Conservation (phyloP, 2,113 vertebrate genomes). For the Lepus timidus region DNA sequence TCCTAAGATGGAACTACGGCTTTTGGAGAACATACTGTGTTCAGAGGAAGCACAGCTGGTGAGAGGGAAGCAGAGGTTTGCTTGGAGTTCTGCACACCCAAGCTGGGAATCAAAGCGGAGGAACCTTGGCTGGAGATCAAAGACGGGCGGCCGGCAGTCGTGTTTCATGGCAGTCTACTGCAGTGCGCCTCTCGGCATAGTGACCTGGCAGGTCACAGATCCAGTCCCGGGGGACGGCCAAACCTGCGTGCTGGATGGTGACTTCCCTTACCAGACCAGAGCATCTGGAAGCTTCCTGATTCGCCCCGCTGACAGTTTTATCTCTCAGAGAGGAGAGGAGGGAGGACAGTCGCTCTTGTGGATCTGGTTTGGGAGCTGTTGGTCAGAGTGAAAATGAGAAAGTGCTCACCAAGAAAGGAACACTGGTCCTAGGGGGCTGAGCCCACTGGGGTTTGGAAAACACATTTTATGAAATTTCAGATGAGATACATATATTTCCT, state of each 20-base stretch:
- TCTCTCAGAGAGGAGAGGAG: background rate
- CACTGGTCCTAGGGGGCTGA: background rate
- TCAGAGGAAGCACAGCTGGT: slow-evolving; percentile 20
- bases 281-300: slow-evolving; percentile 22
- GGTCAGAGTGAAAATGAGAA: background rate
- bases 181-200: background rate
- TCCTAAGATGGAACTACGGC: background rate
- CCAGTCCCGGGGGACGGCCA: slow-evolving; percentile 51
- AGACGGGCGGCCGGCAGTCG: slow-evolving; percentile 32
- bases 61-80: slow-evolving; percentile 16
- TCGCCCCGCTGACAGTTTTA: background rate
- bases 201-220: slow-evolving; percentile 58
- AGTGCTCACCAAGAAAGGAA: background rate
- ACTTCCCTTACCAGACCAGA: background rate
- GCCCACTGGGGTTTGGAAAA: background rate
- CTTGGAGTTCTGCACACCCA: slow-evolving; percentile 1
- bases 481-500: slow-evolving; percentile 7
- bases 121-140: slow-evolving; percentile 73
- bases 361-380: slow-evolving; percentile 17
- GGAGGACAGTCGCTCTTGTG: background rate
- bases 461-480: slow-evolving; percentile 8
- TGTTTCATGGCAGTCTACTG: background rate
- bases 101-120: slow-evolving; percentile 65
- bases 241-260: background rate
- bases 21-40: background rate